Evolutionary conservation across 2,888 invertebrate genomes (phyloP), one percentile per base, ranked within the genome.

Genomic region (Eilema sororculum): DNA sequence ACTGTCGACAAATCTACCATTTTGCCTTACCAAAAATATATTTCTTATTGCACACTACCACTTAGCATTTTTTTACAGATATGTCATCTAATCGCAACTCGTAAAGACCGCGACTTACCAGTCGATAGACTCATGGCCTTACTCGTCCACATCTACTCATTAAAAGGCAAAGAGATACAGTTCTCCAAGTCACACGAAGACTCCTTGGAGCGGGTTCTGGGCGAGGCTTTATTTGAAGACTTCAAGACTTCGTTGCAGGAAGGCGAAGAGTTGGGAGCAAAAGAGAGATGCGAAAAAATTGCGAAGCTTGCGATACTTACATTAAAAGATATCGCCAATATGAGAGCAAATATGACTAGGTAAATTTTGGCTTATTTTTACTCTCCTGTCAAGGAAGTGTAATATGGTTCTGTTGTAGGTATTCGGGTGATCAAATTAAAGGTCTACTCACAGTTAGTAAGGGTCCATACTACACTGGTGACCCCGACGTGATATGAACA

Each of bases 131-230:
- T 97, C 0, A 87, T 97, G 10, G 95, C 96, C 0, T 86, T 97
- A 24, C 87, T 97, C 6, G 93, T 96, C 46, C 95, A 96, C 81
- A 89, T 97, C 0, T 97, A 96, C 83, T 96, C 97, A 0, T 86
- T 97, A 28, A 94, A 95, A 61, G 97, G 97, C 0, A 95, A 93
- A 0, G 96, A 96, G 74, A 93, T 96, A 9, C 87, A 91, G 0
- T 96, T 96, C 81, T 90, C 96, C 3, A 84, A 89, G 20, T 89
- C 93, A 61, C 96, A 96, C 75, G 96, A 96, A 81, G 91, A 93
- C 2, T n/a, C 52, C 1, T 52, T 72, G 33, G n/a, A 59, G 65
- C 92, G 93, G 65, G 90, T 96, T 0, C 86, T 97, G 6, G 91
- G 93, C 65, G 94, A 94, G 63, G 96, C 96, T 69, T 91, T 97